These are phyloP conservation scores for Mastigias papua DNA, from an alignment of 30 jellyfish, hydroid and myxozoan species.

Conservation along the genomic window DNA sequence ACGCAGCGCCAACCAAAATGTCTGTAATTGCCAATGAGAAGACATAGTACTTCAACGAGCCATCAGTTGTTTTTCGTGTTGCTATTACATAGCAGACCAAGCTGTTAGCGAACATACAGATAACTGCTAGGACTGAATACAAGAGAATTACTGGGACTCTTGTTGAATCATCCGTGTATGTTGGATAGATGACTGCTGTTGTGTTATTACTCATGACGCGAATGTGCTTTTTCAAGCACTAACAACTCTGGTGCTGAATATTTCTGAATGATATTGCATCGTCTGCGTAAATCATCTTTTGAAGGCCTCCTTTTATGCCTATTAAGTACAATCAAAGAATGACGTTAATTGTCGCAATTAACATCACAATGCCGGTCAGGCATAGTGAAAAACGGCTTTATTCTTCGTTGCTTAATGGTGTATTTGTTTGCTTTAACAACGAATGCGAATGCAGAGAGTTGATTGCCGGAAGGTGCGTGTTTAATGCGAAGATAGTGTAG, in stretches of 20 bases:
- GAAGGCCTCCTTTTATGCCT: too few relatives aligned
- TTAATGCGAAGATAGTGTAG: too few relatives aligned
- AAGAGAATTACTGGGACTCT: not conserved
- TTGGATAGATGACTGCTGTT: not conserved
- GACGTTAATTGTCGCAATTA: too few relatives aligned
- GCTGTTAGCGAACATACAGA: not conserved
- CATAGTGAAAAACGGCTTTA: too few relatives aligned
- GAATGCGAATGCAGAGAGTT: not conserved
- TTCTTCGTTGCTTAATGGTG: not conserved
- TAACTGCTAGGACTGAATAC: not conserved
- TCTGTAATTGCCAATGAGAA: conserved; percentile 6
- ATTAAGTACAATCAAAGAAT: too few relatives aligned
- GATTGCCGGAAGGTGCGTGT: too few relatives aligned
- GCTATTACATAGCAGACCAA: conserved; percentile 2
- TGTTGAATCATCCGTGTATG: not conserved
- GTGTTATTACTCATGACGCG: not conserved
- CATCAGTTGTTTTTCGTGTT: conserved; percentile 5
- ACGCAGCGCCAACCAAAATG: not conserved
- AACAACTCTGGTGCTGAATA: too few relatives aligned
- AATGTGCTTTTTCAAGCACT: too few relatives aligned
- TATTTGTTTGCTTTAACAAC: not conserved
- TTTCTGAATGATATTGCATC: too few relatives aligned
- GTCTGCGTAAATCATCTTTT: too few relatives aligned
- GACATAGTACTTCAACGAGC: not conserved
- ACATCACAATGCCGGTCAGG: too few relatives aligned